Percentiles rank a stretch among this genome's conserved stretches.
Evolutionary conservation across 2,113 vertebrate species (phyloP).

Genomic region (Chiloscyllium plagiosum): DNA sequence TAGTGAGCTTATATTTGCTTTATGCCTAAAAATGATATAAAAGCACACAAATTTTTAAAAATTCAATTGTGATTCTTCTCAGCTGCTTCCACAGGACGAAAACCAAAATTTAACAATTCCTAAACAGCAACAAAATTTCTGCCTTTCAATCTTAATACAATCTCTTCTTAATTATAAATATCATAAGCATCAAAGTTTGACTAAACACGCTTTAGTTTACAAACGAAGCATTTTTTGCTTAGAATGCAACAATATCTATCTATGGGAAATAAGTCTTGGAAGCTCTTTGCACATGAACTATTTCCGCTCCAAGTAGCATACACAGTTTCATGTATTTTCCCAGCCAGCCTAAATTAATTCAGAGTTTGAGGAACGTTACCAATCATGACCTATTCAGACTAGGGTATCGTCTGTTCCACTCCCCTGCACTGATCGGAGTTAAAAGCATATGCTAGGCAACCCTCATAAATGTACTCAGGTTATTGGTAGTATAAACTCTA

Average conservation of each 20-base stretch:
- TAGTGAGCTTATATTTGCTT: not conserved
- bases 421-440: not conserved
- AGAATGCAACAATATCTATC: not conserved
- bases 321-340: not conserved
- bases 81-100: not conserved
- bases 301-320: slow-evolving; percentile 1
- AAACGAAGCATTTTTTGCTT: not conserved
- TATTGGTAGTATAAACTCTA: not conserved
- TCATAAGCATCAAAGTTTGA: not conserved
- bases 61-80: not conserved
- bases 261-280: not conserved
- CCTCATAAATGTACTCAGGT: not conserved
- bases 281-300: not conserved
- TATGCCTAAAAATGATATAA: not conserved
- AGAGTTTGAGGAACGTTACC: slow-evolving; percentile 5
- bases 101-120: not conserved
- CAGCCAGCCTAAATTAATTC: slow-evolving; percentile 33
- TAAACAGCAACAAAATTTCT: not conserved
- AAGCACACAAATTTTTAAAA: not conserved
- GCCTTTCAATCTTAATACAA: not conserved
- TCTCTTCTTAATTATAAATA: not conserved
- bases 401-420: not conserved
- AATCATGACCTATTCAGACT: not conserved
- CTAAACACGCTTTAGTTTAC: not conserved
- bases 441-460: not conserved